Base-by-base conservation (phyloP, 2,888 invertebrate species). In the Camptogramma bilineatum region DNA sequence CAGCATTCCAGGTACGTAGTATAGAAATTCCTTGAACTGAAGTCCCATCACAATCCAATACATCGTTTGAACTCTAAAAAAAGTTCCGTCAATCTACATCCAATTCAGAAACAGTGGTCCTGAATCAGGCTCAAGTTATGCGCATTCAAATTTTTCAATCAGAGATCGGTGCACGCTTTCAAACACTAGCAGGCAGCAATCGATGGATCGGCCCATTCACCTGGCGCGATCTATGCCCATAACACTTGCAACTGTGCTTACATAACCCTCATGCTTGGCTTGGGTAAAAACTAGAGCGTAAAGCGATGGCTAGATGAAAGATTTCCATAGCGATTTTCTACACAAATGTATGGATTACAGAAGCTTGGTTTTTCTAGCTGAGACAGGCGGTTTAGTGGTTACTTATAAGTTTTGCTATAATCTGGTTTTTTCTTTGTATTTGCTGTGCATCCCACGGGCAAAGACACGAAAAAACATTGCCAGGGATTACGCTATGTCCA, bases 81-180 rank as follows among this genome's bases (percentile, higher is more conserved):
- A 34, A 18, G 34, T 60, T 28, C 21, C n/a, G 48, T 61, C 47
- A 24, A 54, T 42, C 48, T 48, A 4, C 18, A 61, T 39, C 39
- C 52, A 46, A 21, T n/a, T 50, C 24, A 53, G 24, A 54, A 55
- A 54, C 28, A 39, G 48, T 51, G 44, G 42, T 31, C 21, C 34
- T 21, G 48, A 54, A 44, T 55, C 44, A 34, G 24, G 28, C 24
- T 52, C 17, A 48, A 57, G 48, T 57, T 57, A 63, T 63, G 62
- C 46, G 55, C 62, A 62, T 62, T 62, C 62, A 44, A 62, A 56
- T 62, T 62, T 61, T 62, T 62, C 54, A 62, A 62, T 62, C 55
- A 56, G 50, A 55, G 62, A 39, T 52, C 42, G 50, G 52, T 59
- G 9, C 44, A 42, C 52, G 52, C 16, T 60, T n/a, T 24, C 18